A percentile compares a stretch with the other conserved stretches of the same genome.
Evolutionary conservation across 2,888 invertebrate species (phyloP).

Genomic region (Lithophane ornitopus): DNA sequence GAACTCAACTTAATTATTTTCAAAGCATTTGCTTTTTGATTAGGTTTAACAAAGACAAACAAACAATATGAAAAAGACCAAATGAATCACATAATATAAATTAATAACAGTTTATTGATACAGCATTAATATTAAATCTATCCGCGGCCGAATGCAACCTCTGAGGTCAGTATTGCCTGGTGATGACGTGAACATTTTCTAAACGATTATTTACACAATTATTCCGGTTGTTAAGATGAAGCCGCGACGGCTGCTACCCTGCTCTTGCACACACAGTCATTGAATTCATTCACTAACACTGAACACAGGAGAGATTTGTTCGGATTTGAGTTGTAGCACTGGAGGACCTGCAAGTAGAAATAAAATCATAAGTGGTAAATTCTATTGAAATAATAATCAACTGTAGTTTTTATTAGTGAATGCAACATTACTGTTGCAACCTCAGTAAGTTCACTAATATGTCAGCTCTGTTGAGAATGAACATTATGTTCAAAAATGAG

Average conservation of each 20-base stretch:
- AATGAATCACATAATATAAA: slow-evolving; percentile 75
- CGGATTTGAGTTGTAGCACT: slow-evolving; percentile 87
- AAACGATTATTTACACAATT: slow-evolving; percentile 72
- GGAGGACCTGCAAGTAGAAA: slow-evolving; percentile 81
- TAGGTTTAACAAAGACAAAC: neutral
- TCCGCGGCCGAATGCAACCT: slow-evolving; percentile 56
- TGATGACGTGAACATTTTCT: slow-evolving; percentile 65
- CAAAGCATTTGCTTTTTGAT: neutral
- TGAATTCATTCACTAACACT: slow-evolving; percentile 88
- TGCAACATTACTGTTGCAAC: neutral
- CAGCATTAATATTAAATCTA: slow-evolving; percentile 87
- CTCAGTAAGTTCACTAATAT: neutral
- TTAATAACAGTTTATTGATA: slow-evolving; percentile 88
- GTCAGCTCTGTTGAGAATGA: neutral
- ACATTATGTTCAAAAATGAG: neutral
- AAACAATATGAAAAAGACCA: slow-evolving; percentile 3
- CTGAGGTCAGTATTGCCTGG: slow-evolving; percentile 71
- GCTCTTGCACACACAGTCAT: slow-evolving; percentile 89
- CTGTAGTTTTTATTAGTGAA: neutral
- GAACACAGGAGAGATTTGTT: slow-evolving; percentile 86
- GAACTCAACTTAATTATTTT: neutral
- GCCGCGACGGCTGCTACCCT: slow-evolving; percentile 84
- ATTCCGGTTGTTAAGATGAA: slow-evolving; percentile 75
- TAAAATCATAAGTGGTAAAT: neutral
- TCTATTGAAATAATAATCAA: neutral